phyloP scores from a whole-genome alignment of 2,113 vertebrate species.

The Semnornis frantzii region DNA sequence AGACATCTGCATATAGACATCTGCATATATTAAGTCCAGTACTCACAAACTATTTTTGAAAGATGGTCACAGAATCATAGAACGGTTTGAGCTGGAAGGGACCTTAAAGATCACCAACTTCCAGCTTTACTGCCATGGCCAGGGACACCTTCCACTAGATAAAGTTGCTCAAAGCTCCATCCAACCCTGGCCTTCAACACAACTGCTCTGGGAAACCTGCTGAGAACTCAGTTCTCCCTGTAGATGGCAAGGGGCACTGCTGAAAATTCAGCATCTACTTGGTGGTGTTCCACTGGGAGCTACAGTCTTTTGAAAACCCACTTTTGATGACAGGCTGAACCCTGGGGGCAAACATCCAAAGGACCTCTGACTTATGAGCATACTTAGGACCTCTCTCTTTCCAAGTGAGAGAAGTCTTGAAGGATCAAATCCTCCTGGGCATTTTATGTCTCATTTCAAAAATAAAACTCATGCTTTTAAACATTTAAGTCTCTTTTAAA shows the following conservation, averaged over 20 bases:
- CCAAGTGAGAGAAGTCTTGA: background rate
- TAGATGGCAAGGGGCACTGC: accelerated
- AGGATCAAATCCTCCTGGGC: background rate
- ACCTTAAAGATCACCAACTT: background rate
- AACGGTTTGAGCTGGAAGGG: background rate
- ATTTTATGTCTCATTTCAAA: background rate
- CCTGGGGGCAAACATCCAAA: background rate
- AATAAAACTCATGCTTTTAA: background rate
- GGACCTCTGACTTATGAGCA: background rate
- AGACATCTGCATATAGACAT: background rate
- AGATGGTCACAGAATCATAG: too few relatives aligned
- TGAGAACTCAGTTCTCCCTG: background rate
- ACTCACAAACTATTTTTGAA: background rate
- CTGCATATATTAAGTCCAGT: background rate
- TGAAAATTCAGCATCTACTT: background rate
- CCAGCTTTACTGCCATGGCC: background rate
- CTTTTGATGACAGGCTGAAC: background rate
- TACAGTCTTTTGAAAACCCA: background rate
- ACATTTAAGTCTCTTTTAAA: background rate
- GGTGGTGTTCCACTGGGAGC: background rate
- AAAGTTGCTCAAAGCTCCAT: background rate
- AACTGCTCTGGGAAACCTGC: background rate
- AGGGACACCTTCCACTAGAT: background rate
- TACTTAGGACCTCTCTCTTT: background rate
- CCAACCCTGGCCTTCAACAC: background rate